Base-by-base conservation (phyloP, 2,113 vertebrate genomes). In the Argyrosomus japonicus region DNA sequence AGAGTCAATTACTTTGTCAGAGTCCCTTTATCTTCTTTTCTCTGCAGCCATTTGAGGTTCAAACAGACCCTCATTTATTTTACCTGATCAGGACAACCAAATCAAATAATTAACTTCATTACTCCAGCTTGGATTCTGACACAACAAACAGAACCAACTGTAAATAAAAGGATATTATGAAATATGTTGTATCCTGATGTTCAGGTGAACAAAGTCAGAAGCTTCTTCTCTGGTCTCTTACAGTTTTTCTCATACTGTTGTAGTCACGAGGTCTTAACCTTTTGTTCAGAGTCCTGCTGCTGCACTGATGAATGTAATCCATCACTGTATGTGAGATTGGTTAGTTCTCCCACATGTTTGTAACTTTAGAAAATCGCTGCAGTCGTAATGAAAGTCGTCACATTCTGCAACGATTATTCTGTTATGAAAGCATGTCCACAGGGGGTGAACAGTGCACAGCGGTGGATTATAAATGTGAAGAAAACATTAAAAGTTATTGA, bases 231-330 rank as follows among this genome's bases (percentile, higher is more conserved):
- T 36, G 43, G 54, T 56, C 15, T 4, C 0, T 0, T 51, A 5
- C 7, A 57, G 32, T 5, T 47, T 57, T 40, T 51, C 36, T 54
- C 63, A 1, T 71, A 29, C 50, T 1, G 11, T 21, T 54, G 1
- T 11, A 32, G 61, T 54, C 19, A 15, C 48, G 36, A 6, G 2
- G 50, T 2, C n/a, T 12, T 19, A 1, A 50, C 21, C 8, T 40
- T 68, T 63, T 79, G 58, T 77, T 77, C 27, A 27, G 4, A n/a
- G 21, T 40, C 58, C 8, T 40, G 9, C 60, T 51, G 19, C 40
- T 3, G 21, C 27, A 18, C 3, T 63, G 65, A 64, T 65, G 43
- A 70, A 40, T 43, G 27, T 58, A 40, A 0, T 57, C 57, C 50
- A 64, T 77, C 73, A 0, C 40, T 51, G 10, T 57, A 9, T 13